phyloP scores from a whole-genome alignment of 2,888 invertebrate genomes.

The Theretra japonica region DNA sequence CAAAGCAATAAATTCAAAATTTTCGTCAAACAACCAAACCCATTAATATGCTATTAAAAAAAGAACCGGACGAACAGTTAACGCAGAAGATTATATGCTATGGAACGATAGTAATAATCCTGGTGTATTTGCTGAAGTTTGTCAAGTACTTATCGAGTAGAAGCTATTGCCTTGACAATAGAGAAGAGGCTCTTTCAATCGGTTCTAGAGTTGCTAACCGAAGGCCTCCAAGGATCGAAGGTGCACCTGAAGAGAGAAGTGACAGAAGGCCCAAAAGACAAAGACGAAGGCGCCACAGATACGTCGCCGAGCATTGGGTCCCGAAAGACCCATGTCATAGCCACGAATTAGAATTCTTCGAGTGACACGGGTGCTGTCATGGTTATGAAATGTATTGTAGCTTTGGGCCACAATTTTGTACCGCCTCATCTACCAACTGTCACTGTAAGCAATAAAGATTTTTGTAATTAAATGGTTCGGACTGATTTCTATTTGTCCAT shows the following conservation, averaged over 20 bases:
- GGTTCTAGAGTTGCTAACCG: conserved; percentile 24
- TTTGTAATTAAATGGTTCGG: neutral
- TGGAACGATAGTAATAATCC: conserved; percentile 48
- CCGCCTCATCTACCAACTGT: neutral
- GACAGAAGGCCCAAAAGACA: conserved; percentile 46
- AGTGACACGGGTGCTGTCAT: conserved; percentile 35
- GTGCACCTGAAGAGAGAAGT: conserved; percentile 35
- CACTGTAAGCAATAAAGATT: conserved; percentile 7
- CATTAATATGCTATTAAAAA: conserved; percentile 60
- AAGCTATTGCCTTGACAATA: conserved; percentile 28
- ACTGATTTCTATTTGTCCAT: no score
- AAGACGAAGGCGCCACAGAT: conserved; percentile 50
- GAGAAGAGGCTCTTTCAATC: neutral
- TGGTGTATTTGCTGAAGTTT: conserved; percentile 54
- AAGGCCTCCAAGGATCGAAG: conserved; percentile 21
- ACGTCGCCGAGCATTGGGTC: conserved; percentile 51
- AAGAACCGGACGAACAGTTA: conserved; percentile 48
- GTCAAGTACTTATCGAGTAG: conserved; percentile 43
- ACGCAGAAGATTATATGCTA: conserved; percentile 52
- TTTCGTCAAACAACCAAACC: conserved; percentile 24
- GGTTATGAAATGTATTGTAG: conserved; percentile 18
- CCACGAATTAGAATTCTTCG: conserved; percentile 44
- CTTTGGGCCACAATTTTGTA: neutral
- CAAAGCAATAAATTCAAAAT: conserved; percentile 33
- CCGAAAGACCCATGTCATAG: conserved; percentile 41